A percentile compares a stretch with the other conserved stretches of the same genome.
These are phyloP conservation scores for Nephrotoma guestfalica DNA, from an alignment of 2,888 invertebrate species.

Conservation along the genomic window DNA sequence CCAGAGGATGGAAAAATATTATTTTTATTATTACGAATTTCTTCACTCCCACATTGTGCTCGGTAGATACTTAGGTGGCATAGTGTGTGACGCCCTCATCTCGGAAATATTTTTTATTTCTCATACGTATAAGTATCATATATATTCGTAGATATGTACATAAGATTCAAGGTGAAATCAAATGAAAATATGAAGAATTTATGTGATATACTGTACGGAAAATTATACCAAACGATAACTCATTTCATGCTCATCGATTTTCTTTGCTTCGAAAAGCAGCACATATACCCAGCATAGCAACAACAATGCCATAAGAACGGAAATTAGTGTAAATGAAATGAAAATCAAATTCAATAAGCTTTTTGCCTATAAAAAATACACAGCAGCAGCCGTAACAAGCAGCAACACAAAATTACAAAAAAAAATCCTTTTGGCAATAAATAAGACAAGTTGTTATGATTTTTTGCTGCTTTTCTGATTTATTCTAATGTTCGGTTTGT, in stretches of 20 bases:
- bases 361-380: background rate
- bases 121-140: background rate
- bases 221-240: background rate
- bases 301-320: background rate
- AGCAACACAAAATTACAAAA: background rate
- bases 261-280: background rate
- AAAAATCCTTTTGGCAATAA: background rate
- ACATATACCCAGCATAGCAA: background rate
- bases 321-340: background rate
- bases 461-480: background rate
- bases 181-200: background rate
- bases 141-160: background rate
- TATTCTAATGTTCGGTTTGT: background rate
- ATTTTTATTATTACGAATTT: background rate
- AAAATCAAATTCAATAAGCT: background rate
- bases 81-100: background rate
- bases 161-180: background rate
- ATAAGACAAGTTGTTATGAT: background rate
- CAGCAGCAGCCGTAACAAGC: background rate
- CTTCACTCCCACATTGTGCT: background rate
- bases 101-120: background rate
- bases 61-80: background rate
- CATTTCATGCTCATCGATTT: background rate
- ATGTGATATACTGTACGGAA: background rate
- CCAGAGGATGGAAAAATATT: background rate